Base-by-base conservation (phyloP, 2,113 vertebrate genomes). In the Oceanodroma tethys region DNA sequence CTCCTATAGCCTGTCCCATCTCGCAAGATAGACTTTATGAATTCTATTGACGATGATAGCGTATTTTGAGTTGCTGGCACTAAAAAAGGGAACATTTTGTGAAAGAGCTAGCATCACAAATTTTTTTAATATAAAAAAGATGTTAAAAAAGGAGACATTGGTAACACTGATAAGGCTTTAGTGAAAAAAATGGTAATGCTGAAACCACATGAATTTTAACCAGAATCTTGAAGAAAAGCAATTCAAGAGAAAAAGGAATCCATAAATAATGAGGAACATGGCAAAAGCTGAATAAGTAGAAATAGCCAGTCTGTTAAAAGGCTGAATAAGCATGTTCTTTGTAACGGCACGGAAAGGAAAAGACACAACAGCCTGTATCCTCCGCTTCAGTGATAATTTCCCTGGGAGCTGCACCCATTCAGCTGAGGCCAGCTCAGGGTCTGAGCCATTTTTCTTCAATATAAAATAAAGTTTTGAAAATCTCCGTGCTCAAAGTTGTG, bases 261-360 rank as follows among this genome's bases (percentile, higher is more conserved):
- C 42, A 42, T 94, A 81, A 89, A 90, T 87, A 94, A 96, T 85
- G 95, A 94, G 95, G 94, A 95, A 91, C 86, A 84, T 81, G 93
- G 93, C 90, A 97, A 96, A 96, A 91, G 93, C 91, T 95, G 95
- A 96, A 91, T 91, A 91, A 91, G 84, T 81, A 95, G 93, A 87
- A 96, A 85, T 73, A 81, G 84, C 68, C 78, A 72, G 86, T 59
- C 79, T 91, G 86, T 40, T 84, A 74, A 92, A 95, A 88, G 80
- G 93, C 94, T 96, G 95, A 96, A 72, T 93, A 95, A 97, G 91
- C 84, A 67, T 79, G 84, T 94, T 96, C 95, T 96, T 95, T 95
- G 93, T 89, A 34, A 68, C 2, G 13, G 78, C 81, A 56, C 4
- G 84, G 84, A 91, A 91, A 94, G 93, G 88, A 81, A 94, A 93